These are phyloP conservation scores for Gryllus longicercus DNA, from an alignment of 2,888 invertebrate species.

Conservation along the genomic window DNA sequence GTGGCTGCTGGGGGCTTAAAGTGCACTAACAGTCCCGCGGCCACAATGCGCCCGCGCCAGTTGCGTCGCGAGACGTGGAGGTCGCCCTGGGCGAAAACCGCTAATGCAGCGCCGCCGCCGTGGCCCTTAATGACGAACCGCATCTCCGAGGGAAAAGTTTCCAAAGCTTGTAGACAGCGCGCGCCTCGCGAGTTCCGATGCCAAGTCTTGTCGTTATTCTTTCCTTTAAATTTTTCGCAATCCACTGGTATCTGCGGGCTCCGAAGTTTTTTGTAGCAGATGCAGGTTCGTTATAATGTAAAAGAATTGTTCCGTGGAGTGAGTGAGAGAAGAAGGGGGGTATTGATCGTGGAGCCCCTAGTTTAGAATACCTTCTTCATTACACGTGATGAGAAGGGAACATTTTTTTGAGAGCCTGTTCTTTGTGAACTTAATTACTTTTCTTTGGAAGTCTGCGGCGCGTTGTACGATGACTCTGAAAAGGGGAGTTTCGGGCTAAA, in stretches of 20 bases:
- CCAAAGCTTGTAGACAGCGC: not conserved
- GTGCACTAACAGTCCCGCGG: no score
- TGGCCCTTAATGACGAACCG: not conserved
- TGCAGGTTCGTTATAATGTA: not conserved
- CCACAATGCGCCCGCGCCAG: no score
- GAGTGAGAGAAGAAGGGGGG: not conserved
- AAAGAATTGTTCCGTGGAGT: not conserved
- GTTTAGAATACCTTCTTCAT: constrained; percentile 8
- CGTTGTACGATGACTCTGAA: not conserved
- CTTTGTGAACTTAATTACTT: constrained; percentile 10
- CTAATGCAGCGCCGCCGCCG: no score
- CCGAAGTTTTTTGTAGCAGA: not conserved
- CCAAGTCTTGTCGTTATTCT: constrained; percentile 1
- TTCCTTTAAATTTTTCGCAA: constrained; percentile 17
- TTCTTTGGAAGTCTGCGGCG: not conserved
- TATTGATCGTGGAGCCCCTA: not conserved
- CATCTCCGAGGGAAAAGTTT: not conserved
- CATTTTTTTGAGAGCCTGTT: not conserved
- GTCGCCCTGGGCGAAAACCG: no score
- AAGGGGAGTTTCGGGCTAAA: not conserved
- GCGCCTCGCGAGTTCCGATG: not conserved
- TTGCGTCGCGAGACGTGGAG: no score
- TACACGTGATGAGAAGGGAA: not conserved
- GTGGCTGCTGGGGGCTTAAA: no score
- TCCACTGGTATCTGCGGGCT: not conserved